Evolutionary conservation across 2,888 invertebrate genomes (phyloP).

Genomic region (Smittia sp.): DNA sequence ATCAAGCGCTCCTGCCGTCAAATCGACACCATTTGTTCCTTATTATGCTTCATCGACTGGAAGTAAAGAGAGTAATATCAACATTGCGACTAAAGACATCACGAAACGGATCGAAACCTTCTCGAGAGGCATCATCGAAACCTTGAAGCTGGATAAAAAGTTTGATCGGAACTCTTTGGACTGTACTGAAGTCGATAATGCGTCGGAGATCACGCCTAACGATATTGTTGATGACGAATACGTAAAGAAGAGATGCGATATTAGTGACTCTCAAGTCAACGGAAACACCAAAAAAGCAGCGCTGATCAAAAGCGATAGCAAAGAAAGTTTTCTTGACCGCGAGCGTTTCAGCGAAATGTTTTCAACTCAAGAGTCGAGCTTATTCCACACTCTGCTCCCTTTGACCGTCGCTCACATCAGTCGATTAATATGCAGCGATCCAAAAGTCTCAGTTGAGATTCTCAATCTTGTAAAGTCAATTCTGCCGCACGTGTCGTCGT

Average conservation of each 20-base stretch:
- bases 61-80: slow-evolving; percentile 44
- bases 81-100: slow-evolving; percentile 51
- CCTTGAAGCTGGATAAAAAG: slow-evolving; percentile 53
- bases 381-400: slow-evolving; percentile 77
- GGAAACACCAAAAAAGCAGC: slow-evolving; percentile 29
- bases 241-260: slow-evolving; percentile 17
- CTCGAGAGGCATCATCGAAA: slow-evolving; percentile 54
- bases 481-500: slow-evolving; percentile 80
- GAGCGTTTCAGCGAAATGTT: slow-evolving; percentile 47
- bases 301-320: slow-evolving; percentile 28
- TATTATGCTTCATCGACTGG: slow-evolving; percentile 47
- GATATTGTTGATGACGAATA: slow-evolving; percentile 49
- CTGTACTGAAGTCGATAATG: slow-evolving; percentile 53
- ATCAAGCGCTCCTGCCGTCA: not conserved
- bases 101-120: slow-evolving; percentile 54
- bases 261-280: slow-evolving; percentile 24
- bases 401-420: slow-evolving; percentile 81
- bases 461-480: slow-evolving; percentile 82
- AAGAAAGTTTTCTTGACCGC: slow-evolving; percentile 30
- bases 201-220: slow-evolving; percentile 52
- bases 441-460: slow-evolving; percentile 81
- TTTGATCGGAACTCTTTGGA: slow-evolving; percentile 54
- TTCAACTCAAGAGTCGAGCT: slow-evolving; percentile 51
- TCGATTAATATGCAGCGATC: slow-evolving; percentile 72
- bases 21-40: slow-evolving; percentile 12